phyloP scores from a whole-genome alignment of 2,888 invertebrate species.

The Drosophila gaucha region DNA sequence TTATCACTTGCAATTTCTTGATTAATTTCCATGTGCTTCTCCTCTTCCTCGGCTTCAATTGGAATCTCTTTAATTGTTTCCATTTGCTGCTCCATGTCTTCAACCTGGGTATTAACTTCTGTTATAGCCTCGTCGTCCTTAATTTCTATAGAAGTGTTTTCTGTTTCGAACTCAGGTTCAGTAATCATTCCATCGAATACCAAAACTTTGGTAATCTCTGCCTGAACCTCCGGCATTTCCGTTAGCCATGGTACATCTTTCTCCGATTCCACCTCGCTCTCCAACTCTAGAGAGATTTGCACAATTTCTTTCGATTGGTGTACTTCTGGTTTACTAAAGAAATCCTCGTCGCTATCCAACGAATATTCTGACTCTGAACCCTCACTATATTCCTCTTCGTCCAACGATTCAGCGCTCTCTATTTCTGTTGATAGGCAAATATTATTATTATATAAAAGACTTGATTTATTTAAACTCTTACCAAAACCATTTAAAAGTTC shows the following conservation, averaged over 20 bases:
- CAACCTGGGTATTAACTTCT: neutral
- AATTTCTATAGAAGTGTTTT: neutral
- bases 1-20: neutral
- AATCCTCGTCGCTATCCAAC: conserved; percentile 6
- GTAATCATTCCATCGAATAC: conserved; percentile 6
- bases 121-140: too few relatives aligned
- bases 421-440: neutral
- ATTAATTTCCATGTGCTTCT: neutral
- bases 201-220: conserved; percentile 10
- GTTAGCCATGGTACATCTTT: neutral
- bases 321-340: conserved; percentile 13
- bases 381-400: neutral
- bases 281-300: neutral
- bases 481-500: neutral
- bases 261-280: neutral
- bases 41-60: too few relatives aligned
- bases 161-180: neutral
- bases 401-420: neutral
- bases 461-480: neutral
- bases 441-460: neutral
- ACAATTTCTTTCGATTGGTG: neutral
- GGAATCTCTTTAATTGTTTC: too few relatives aligned
- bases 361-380: conserved; percentile 2
- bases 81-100: neutral
- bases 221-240: neutral